Evolutionary conservation across 2,888 invertebrate genomes (phyloP).

Genomic region (Microdon myrmicae): DNA sequence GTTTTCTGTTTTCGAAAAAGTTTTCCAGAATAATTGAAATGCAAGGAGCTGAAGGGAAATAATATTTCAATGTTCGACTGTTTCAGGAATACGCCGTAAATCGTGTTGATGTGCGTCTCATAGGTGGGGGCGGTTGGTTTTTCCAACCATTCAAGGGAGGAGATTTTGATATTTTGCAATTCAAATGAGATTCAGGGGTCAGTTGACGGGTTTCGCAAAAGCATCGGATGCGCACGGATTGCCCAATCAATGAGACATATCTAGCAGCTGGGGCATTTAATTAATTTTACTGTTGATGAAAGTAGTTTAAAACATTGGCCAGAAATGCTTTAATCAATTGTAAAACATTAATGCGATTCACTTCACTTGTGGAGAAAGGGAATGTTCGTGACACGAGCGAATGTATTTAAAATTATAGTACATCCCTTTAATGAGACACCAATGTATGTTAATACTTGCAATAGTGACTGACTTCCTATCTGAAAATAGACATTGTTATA

Average conservation of each 20-base stretch:
- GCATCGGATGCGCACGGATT: slow-evolving; percentile 32
- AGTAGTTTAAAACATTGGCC: slow-evolving; percentile 13
- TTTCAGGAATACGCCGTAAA: neutral
- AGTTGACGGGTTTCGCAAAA: slow-evolving; percentile 5
- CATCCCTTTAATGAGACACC: too few species aligned
- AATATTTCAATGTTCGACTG: neutral
- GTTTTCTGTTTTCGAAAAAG: too few species aligned
- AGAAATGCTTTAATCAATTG: slow-evolving; percentile 38
- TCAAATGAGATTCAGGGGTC: slow-evolving; percentile 30
- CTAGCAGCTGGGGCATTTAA: slow-evolving; percentile 40
- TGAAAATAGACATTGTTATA: too few species aligned
- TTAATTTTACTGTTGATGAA: slow-evolving; percentile 26
- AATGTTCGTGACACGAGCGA: too few species aligned
- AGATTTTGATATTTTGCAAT: slow-evolving; percentile 29
- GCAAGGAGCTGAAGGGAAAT: neutral
- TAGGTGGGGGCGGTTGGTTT: too few species aligned
- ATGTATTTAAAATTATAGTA: too few species aligned
- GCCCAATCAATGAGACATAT: slow-evolving; percentile 30
- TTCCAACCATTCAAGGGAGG: slow-evolving; percentile 3
- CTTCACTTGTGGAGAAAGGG: too few species aligned
- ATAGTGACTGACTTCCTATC: too few species aligned
- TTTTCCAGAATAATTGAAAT: neutral
- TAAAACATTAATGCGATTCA: slow-evolving; percentile 51
- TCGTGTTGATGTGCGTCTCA: neutral
- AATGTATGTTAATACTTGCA: too few species aligned